Conservation (phyloP, 2,888 invertebrate genomes). For the Malachius bipustulatus region DNA sequence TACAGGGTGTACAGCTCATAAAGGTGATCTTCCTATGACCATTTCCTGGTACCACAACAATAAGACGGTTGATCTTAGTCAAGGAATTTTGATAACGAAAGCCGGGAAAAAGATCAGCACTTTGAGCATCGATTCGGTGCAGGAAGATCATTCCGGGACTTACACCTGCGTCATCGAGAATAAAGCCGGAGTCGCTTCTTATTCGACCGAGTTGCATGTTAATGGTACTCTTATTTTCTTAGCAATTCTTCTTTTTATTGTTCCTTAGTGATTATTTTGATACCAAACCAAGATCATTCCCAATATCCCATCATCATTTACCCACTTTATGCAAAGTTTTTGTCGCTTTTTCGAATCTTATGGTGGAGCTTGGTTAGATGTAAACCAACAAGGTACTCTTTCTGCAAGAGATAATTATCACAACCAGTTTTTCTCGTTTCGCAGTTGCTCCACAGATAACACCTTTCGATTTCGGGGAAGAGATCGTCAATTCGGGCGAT, state of each 20-base stretch:
- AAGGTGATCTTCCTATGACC: constrained; percentile 57
- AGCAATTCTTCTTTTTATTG: neutral
- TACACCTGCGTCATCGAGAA: constrained; percentile 67
- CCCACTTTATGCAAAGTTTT: no score
- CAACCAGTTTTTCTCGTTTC: constrained; percentile 13
- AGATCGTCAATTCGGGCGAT: constrained; percentile 57
- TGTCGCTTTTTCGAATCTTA: no score
- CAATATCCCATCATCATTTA: no score
- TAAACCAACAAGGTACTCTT: no score
- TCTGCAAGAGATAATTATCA: neutral
- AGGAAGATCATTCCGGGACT: constrained; percentile 55
- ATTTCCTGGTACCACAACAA: constrained; percentile 50
- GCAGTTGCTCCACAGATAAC: constrained; percentile 31
- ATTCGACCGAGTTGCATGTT: constrained; percentile 51
- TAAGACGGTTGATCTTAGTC: constrained; percentile 30
- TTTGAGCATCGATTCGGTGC: constrained; percentile 49
- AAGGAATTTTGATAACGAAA: constrained; percentile 33
- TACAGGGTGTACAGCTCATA: constrained; percentile 54
- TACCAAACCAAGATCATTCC: no score
- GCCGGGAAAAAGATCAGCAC: constrained; percentile 42
- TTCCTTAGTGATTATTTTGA: constrained; percentile 4
- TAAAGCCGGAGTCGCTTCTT: constrained; percentile 50
- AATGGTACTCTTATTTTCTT: constrained; percentile 42
- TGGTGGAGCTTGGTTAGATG: no score
- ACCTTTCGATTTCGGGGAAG: constrained; percentile 40